Base-by-base conservation (phyloP, 2,797 vertebrate species). In the Halcyon chelicuti region DNA sequence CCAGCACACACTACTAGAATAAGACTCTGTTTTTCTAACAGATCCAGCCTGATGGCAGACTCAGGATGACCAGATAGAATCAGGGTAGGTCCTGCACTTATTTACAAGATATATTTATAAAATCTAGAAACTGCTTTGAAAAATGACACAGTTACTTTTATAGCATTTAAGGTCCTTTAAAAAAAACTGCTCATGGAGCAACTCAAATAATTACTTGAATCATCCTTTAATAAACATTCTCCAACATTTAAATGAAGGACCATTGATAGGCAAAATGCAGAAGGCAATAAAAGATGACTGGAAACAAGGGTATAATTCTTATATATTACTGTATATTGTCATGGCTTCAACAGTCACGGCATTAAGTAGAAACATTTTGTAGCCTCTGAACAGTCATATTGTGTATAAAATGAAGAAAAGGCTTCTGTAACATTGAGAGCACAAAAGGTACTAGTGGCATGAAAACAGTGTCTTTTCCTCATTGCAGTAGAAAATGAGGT, bases 401-500 rank as follows among this genome's bases (percentile, higher is more conserved):
- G n/a, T 84, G 7, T 49, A 46, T 70, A 60, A 92, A 93, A 28
- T 11, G 25, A 72, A 77, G 78, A 47, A 77, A 47, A 61, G 14
- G 22, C 19, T 82, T 90, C 63, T 95, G 60, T 77, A 94, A 60
- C 16, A 52, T 61, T 95, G 47, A 40, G 40, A 90, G n/a, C 31
- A 94, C 60, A 96, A 92, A 94, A 96, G 83, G 86, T 93, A 93
- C 21, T 39, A 88, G 40, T 61, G 40, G 39, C 22, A 72, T 52
- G 46, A 92, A 71, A 93, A 82, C 51, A 86, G 39, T 37, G 60
- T 37, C 61, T 92, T 93, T 90, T 93, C 77, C 51, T 91, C n/a
- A 26, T 77, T 79, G 76, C 12, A 74, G 77, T n/a, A 71, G 74
- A 95, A 95, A 96, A 95, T 85, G 47, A 95, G 82, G 83, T 86